Percentiles rank a stretch among this genome's conserved stretches.
phyloP scores from a whole-genome alignment of 2,888 invertebrate species.

The Caenorhabditis afra region DNA sequence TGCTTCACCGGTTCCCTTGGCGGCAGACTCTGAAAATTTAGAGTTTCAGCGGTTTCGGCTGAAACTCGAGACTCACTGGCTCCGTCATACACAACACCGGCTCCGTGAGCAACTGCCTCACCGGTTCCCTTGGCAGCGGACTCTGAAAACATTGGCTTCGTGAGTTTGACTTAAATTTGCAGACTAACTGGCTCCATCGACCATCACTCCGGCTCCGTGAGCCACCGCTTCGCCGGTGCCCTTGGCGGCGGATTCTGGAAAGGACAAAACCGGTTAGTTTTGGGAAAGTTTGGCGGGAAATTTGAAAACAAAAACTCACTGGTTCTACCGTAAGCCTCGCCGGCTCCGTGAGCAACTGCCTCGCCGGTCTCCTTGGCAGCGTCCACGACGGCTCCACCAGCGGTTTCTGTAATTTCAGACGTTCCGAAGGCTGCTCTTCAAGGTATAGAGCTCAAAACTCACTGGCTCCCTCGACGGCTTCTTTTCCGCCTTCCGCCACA shows the following conservation, averaged over 20 bases:
- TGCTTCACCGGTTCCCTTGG: constrained; percentile 3
- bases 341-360: constrained; percentile 42
- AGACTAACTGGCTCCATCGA: constrained; percentile 37
- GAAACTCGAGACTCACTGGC: too few species aligned
- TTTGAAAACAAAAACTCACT: constrained; percentile 1
- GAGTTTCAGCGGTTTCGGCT: too few species aligned
- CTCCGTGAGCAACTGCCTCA: constrained; percentile 41
- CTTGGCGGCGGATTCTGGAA: constrained; percentile 31
- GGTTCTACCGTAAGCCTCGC: constrained; percentile 32
- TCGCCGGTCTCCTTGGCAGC: constrained; percentile 45
- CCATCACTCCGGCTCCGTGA: constrained; percentile 42
- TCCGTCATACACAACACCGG: constrained; percentile 40
- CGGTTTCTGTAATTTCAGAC: constrained; percentile 15
- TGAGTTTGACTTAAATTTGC: neutral
- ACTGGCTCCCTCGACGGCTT: constrained; percentile 39
- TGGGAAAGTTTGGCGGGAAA: neutral
- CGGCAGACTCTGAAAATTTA: too few species aligned
- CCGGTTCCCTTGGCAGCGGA: constrained; percentile 37
- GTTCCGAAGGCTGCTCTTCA: too few species aligned
- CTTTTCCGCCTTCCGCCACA: constrained; percentile 32
- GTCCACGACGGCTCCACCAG: constrained; percentile 20
- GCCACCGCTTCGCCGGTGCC: constrained; percentile 26
- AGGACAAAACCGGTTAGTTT: neutral
- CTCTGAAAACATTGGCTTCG: neutral
- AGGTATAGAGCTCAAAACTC: neutral